Evolutionary conservation across 2,888 invertebrate species (phyloP), one percentile per base, ranked within the genome.

Genomic region (Epinotia brunnichana): DNA sequence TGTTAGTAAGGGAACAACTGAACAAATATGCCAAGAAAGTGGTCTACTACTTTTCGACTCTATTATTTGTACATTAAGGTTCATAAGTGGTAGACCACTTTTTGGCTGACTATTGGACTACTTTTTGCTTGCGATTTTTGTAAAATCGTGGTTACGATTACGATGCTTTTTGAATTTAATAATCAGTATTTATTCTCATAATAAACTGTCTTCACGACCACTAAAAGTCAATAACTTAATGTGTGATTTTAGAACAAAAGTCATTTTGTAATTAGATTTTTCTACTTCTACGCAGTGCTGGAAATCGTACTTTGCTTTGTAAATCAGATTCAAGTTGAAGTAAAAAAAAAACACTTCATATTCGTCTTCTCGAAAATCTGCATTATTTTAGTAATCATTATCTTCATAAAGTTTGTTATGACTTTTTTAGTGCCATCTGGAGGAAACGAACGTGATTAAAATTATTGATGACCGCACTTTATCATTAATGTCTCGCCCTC

Each of bases 381-480:
- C 17, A 44, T 44, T 67, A 39, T 67, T 57, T 67, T 67, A 57
- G 57, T 57, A 59, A 59, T 67, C 29, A 41, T 41, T 24, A 56
- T 24, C 24, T 41, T 24, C 41, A 21, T 66, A 21, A 41, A 53
- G 51, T 53, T 63, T 53, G 54, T 66, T 24, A 66, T 69, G 41
- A 17, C 48, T 60, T 19, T 71, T 66, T 66, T 60, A 71, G 19
- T 54, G 53, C 19, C 29, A 60, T 60, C 53, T 66, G 51, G 48
- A 48, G 48, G 35, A 21, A 60, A 60, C 10, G 51, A 60, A 41
- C 11, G 17, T 7, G 17, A 70, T 64, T 64, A 61, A 67, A 21
- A 39, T 57, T 21, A 67, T 35, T 56, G 29, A 72, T 62, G 54
- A 13, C 61, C 21, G 17, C 54, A 35, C 17, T 67, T 67, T 48